Percentiles rank a stretch among this genome's conserved stretches.
Evolutionary conservation across 2,888 invertebrate species (phyloP).

Genomic region (Germaria angustata): DNA sequence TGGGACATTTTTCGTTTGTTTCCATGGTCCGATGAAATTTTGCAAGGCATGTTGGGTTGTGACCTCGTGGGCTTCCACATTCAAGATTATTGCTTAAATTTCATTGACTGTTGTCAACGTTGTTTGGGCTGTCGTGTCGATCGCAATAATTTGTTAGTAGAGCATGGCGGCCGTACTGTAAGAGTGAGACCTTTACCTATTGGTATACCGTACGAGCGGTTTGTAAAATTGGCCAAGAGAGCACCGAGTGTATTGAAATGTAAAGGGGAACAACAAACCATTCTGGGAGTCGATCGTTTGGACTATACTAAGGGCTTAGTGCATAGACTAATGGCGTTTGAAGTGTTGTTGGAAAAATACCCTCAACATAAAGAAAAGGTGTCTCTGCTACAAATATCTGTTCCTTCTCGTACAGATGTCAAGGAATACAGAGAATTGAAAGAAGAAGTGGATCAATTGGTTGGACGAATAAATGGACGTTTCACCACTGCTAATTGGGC

Average conservation of each 20-base stretch:
- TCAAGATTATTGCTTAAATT: conserved; percentile 93
- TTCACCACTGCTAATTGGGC: conserved; percentile 96
- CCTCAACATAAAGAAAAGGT: conserved; percentile 93
- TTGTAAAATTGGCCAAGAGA: conserved; percentile 88
- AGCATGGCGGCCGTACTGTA: conserved; percentile 92
- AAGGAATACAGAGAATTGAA: conserved; percentile 94
- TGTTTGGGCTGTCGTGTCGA: conserved; percentile 93
- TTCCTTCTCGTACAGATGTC: conserved; percentile 93
- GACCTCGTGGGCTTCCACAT: conserved; percentile 97
- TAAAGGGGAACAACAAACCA: conserved; percentile 87
- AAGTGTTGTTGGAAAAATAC: conserved; percentile 88
- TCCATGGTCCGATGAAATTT: conserved; percentile 95
- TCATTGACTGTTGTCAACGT: conserved; percentile 94
- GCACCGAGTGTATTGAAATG: conserved; percentile 85
- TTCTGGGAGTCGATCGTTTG: conserved; percentile 92
- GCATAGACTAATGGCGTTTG: conserved; percentile 90
- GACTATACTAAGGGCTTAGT: conserved; percentile 96
- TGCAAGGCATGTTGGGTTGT: conserved; percentile 94
- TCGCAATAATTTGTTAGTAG: conserved; percentile 91
- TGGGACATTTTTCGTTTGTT: conserved; percentile 95
- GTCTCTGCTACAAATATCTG: conserved; percentile 90
- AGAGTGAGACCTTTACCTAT: conserved; percentile 92
- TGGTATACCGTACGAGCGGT: conserved; percentile 93
- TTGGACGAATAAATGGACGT: conserved; percentile 90
- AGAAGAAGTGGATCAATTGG: conserved; percentile 93